Conservation (phyloP, 2,888 invertebrate species). For the Hirtodrosophila duncani region DNA sequence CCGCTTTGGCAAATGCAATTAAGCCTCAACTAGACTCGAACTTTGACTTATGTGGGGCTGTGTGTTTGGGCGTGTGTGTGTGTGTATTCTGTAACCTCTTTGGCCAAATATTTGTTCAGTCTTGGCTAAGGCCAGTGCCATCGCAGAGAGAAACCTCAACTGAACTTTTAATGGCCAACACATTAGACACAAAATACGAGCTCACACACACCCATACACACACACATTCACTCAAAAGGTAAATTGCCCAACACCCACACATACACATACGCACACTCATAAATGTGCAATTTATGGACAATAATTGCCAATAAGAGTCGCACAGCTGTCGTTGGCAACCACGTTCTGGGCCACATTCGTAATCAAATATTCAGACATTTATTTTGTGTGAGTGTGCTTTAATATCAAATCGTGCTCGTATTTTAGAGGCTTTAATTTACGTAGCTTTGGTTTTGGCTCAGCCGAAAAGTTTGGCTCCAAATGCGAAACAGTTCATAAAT, state of each 20-base stretch:
- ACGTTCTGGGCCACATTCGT: conserved; percentile 26
- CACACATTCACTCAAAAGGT: not conserved
- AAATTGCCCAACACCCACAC: no score
- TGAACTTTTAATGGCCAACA: conserved; percentile 59
- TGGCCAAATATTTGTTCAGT: conserved; percentile 46
- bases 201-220: conserved; percentile 22
- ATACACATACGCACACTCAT: conserved; percentile 22
- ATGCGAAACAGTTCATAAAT: no score
- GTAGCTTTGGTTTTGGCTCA: no score
- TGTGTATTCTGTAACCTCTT: no score
- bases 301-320: conserved; percentile 72
- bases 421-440: no score
- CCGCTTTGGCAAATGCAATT: conserved; percentile 65
- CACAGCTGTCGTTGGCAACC: conserved; percentile 58
- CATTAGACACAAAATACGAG: conserved; percentile 64
- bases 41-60: no score
- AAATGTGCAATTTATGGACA: conserved; percentile 72
- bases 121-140: conserved; percentile 22
- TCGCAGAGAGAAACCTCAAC: conserved; percentile 46
- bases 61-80: no score
- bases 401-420: no score
- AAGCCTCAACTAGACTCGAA: no score
- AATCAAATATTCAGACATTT: conserved; percentile 35
- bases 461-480: no score
- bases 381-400: no score